A percentile compares a stretch with the other conserved stretches of the same genome.
phyloP scores from a whole-genome alignment of 2,888 invertebrate species.

The Sussaba pulchella region DNA sequence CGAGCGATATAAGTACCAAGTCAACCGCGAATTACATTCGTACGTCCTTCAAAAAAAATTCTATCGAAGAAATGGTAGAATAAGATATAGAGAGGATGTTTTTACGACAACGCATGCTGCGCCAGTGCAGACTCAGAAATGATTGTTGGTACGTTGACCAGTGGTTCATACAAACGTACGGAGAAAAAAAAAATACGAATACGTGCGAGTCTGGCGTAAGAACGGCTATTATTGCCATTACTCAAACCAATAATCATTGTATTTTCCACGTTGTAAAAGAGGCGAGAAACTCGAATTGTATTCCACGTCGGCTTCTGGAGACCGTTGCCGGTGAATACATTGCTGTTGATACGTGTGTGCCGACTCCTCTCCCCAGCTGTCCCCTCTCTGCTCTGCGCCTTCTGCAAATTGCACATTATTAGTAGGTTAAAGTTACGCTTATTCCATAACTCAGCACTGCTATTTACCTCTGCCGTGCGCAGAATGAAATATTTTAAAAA shows the following conservation, averaged over 20 bases:
- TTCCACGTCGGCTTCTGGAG: conserved; percentile 56
- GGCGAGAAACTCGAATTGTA: conserved; percentile 56
- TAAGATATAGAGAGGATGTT: conserved; percentile 34
- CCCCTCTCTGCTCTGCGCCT: conserved; percentile 19
- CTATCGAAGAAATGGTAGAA: conserved; percentile 37
- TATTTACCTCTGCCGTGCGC: conserved; percentile 41
- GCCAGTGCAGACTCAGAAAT: conserved; percentile 41
- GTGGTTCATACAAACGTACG: conserved; percentile 55
- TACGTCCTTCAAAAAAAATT: conserved; percentile 43
- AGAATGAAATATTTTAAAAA: conserved; percentile 41
- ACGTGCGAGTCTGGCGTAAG: conserved; percentile 48
- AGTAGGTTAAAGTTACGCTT: conserved; percentile 59
- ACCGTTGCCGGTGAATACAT: conserved; percentile 37
- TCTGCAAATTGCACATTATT: conserved; percentile 65
- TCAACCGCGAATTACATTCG: too few relatives aligned
- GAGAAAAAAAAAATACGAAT: conserved; percentile 31
- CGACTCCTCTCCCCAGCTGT: neutral
- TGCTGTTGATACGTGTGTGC: conserved; percentile 1
- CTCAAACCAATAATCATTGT: conserved; percentile 69
- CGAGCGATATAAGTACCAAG: too few relatives aligned
- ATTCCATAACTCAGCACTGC: conserved; percentile 26
- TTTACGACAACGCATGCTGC: conserved; percentile 42
- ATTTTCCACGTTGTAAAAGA: conserved; percentile 66
- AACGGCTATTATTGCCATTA: conserved; percentile 66
- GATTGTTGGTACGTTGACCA: conserved; percentile 55